Base-by-base conservation (phyloP, 2,113 vertebrate species). In the Nesospiza acunhae region DNA sequence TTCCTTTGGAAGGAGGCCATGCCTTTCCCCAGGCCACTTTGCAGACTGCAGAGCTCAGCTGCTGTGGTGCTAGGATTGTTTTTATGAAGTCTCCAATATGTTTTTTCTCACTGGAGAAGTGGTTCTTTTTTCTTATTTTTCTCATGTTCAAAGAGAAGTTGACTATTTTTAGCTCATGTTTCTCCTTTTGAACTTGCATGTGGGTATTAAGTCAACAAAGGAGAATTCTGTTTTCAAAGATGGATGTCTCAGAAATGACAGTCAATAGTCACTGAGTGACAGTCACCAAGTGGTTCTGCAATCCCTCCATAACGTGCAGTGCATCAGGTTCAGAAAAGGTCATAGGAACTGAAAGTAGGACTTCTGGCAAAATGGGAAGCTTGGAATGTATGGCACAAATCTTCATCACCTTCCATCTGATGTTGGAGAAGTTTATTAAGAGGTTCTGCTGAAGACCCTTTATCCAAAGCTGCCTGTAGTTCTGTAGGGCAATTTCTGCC, bases 31-130 rank as follows among this genome's bases (percentile, higher is more conserved):
- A 59, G 47, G 64, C 64, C 69, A 59, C 86, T 73, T 95, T 5
- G 0, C 76, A 93, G 84, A 89, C 86, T 97, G 95, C 96, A 84
- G 35, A 97, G 83, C 80, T 97, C 95, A 97, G 96, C 96, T 93
- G 42, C 64, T 93, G 89, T 68, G 95, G 94, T 50, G 42, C 33
- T 69, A 15, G 24, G 47, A 39, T 80, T 90, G 76, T 49, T 89
- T 89, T 86, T 81, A 44, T 81, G 30, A 92, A 77, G 75, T 69
- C 60, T 80, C 39, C 14, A 70, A 31, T 33, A n/a, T 70, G 64
- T 86, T 94, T 93, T 63, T 33, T 90, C 22, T 90, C 42, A 55
- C 39, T 75, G 31, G 37, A 78, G 82, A 87, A 84, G 56, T 46
- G 39, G 66, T 60, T 92, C 84, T 90, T 81, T 86, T 87, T 20